Conservation (phyloP, 1,140 invertebrate genomes). For the Stratiolaelaps scimitus region DNA sequence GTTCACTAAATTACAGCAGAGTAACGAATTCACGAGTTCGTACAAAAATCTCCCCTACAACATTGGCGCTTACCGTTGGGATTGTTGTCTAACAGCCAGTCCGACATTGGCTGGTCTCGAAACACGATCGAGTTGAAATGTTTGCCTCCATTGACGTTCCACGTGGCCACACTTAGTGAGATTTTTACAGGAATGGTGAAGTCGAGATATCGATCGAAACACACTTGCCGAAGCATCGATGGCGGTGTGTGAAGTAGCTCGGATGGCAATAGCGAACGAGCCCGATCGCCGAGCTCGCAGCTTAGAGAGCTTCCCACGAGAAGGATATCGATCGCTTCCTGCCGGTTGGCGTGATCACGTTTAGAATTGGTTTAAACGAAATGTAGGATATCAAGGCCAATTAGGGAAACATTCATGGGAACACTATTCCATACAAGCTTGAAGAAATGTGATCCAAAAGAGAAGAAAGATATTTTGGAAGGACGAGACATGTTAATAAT, state of each 20-base stretch:
- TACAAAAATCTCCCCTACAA: neutral
- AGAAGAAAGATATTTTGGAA: no score
- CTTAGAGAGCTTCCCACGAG: slow-evolving; percentile 78
- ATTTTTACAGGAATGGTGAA: slow-evolving; percentile 60
- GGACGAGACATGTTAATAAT: no score
- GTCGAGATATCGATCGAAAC: slow-evolving; percentile 56
- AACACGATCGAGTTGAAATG: slow-evolving; percentile 93
- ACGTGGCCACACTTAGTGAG: slow-evolving; percentile 79
- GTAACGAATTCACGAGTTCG: neutral
- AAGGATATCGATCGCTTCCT: slow-evolving; percentile 90
- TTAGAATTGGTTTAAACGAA: no score
- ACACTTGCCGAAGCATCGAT: slow-evolving; percentile 49
- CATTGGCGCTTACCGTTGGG: slow-evolving; percentile 5
- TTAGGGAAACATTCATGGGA: no score
- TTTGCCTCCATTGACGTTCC: slow-evolving; percentile 98
- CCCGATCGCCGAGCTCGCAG: slow-evolving; percentile 76
- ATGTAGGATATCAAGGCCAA: no score
- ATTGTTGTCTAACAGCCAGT: slow-evolving; percentile 79
- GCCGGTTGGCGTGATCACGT: no score
- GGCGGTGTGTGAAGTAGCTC: slow-evolving; percentile 75
- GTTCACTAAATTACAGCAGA: neutral
- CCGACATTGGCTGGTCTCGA: slow-evolving; percentile 66
- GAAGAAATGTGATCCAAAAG: no score
- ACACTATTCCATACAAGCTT: no score
- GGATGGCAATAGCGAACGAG: slow-evolving; percentile 69